A percentile compares a stretch with the other conserved stretches of the same genome.
These are phyloP conservation scores for Steatocranus sp. DNA, from an alignment of 2,797 vertebrate species.

Conservation along the genomic window DNA sequence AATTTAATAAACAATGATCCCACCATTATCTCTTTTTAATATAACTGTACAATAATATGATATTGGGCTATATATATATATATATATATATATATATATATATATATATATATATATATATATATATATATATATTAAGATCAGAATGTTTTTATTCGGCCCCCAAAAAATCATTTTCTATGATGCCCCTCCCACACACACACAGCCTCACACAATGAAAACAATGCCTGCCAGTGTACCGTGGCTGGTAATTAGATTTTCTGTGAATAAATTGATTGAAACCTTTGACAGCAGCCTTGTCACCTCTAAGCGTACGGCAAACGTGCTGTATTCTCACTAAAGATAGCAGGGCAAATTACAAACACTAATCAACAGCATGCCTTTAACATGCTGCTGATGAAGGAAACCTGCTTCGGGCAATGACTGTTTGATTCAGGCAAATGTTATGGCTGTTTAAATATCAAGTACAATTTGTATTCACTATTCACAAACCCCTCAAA, in stretches of 20 bases:
- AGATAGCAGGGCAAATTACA: slow-evolving; percentile 44
- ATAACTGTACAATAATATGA: not conserved
- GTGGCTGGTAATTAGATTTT: slow-evolving; percentile 10
- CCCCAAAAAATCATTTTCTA: not conserved
- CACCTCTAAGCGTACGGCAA: slow-evolving; percentile 21
- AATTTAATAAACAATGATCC: not conserved
- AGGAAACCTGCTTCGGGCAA: slow-evolving; percentile 42
- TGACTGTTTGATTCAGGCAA: slow-evolving; percentile 70
- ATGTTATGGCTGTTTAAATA: slow-evolving; percentile 80
- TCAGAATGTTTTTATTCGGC: not conserved
- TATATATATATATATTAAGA: not conserved
- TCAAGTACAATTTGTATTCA: slow-evolving; percentile 76
- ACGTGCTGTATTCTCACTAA: slow-evolving; percentile 8
- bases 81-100: not conserved
- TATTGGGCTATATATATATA: not conserved
- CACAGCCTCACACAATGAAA: not conserved
- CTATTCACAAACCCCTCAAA: slow-evolving; percentile 3
- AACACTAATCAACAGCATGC: slow-evolving; percentile 38
- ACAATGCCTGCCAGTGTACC: not conserved
- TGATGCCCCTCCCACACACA: not conserved
- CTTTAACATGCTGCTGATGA: slow-evolving; percentile 49
- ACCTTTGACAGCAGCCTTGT: slow-evolving; percentile 21
- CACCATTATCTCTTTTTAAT: not conserved
- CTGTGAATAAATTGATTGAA: slow-evolving; percentile 5
- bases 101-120: not conserved